Evolutionary conservation across 2,113 vertebrate species (phyloP), one percentile per base, ranked within the genome.

Genomic region (human (Homo sapiens)): DNA sequence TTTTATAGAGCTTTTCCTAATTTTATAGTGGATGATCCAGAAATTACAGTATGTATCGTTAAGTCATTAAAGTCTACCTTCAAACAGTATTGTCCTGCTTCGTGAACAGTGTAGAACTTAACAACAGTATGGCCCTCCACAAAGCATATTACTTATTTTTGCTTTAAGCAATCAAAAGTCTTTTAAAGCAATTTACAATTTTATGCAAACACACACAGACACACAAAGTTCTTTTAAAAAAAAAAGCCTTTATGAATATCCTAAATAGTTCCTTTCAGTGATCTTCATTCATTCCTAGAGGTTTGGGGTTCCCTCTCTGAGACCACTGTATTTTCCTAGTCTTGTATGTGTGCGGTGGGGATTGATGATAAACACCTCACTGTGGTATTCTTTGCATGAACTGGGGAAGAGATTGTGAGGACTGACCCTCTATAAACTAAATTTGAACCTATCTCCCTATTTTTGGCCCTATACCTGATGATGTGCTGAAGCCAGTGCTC

Each of bases 101-200:
- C 35, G 10, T 32, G 32, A 84, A 45, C n/a, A 64, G 10, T 45
- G 17, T 3, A 55, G 55, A 81, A 27, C 10, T 70, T 87, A 66
- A 52, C 16, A n/a, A 18, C 14, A 55, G 3, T 22, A 25, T 48
- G 22, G 30, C 12, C 61, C 61, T 30, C 45, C 22, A 90, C 17
- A 93, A 80, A 70, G 43, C 8, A 85, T 94, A 68, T 70, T 43
- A 70, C 55, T 61, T 79, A 43, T 11, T 96, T 86, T 89, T 91
- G 48, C n/a, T 91, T 50, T 91, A 80, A 61, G 79, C 79, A 80
- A 35, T 59, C 70, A 52, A 76, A 8, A 83, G 22, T 12, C 20
- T 75, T 94, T 81, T 92, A 70, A 90, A 94, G 59, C 70, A 90
- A 73, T 84, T 93, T 76, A 80, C 95, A 96, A 27, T 84, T 75